Evolutionary conservation across 2,888 invertebrate genomes (phyloP), one percentile per base, ranked within the genome.

Genomic region (Lacanobia oleracea): DNA sequence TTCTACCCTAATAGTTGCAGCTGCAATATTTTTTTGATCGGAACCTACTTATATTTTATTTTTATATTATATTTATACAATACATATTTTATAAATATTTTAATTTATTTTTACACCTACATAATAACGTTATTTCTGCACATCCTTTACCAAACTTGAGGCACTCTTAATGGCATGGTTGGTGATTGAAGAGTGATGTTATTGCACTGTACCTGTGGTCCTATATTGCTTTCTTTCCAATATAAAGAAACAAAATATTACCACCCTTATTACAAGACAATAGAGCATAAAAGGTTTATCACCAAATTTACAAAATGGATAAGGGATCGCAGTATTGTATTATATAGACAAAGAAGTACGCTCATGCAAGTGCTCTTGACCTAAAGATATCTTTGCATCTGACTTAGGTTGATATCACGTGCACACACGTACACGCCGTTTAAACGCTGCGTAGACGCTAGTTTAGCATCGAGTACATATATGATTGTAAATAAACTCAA

Each of bases 141-240:
- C 73, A 40, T 74, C 73, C 73, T 40, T 4, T 45, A 54, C 73
- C 73, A 59, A 48, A 72, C 27, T 45, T 59, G 73, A 8, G 72
- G 79, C 73, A 74, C 74, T 40, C 16, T n/a, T 74, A 74, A 74
- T 73, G 12, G 74, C 79, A 74, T 79, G 74, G 8, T 45, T 74
- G 59, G 72, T 72, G 57, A 33, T 60, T 60, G 37, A 72, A 60
- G 59, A 79, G 40, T 40, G 73, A 57, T 57, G 2, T 56, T 57
- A n/a, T 70, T 72, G 50, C 74, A 60, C 60, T 72, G 14, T 1
- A 21, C 27, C 37, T 9, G 1, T 51, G 27, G 18, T 77, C 78
- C 21, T 50, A 45, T 18, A 33, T 50, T 56, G 40, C 40, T 56
- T 23, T 40, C 33, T 33, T 6, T 6, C 33, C 40, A 40, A 40